These are phyloP conservation scores for Erebia palarica DNA, from an alignment of 2,888 invertebrate species.

Conservation along the genomic window DNA sequence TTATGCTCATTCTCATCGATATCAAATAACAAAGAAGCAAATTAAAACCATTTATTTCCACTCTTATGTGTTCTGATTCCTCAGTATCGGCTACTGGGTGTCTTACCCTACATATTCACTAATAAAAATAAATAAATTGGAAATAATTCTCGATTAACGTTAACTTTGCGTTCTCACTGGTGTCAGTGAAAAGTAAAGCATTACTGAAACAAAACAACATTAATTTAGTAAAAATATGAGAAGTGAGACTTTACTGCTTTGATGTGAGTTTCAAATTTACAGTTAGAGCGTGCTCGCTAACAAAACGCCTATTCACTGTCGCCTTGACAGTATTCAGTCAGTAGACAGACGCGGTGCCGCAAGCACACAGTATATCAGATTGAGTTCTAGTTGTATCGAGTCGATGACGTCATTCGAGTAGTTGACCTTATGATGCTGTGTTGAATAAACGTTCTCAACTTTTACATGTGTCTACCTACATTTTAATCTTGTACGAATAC, in stretches of 20 bases:
- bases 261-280: too few species aligned
- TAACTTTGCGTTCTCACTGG: neutral
- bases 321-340: too few species aligned
- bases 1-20: neutral
- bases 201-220: neutral
- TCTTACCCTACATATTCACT: neutral
- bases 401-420: too few species aligned
- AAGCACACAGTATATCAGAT: too few species aligned
- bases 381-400: too few species aligned
- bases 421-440: too few species aligned
- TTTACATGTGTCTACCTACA: too few species aligned
- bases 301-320: too few species aligned
- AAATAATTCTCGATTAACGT: neutral
- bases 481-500: too few species aligned
- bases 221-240: neutral
- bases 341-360: too few species aligned
- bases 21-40: neutral
- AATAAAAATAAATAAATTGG: neutral
- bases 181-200: neutral
- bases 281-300: too few species aligned
- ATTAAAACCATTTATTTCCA: neutral
- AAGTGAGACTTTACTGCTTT: neutral
- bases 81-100: neutral
- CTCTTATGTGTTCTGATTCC: neutral
- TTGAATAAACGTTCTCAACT: too few species aligned